phyloP scores from a whole-genome alignment of 2,113 vertebrate species.

The Pterophyllum scalare region DNA sequence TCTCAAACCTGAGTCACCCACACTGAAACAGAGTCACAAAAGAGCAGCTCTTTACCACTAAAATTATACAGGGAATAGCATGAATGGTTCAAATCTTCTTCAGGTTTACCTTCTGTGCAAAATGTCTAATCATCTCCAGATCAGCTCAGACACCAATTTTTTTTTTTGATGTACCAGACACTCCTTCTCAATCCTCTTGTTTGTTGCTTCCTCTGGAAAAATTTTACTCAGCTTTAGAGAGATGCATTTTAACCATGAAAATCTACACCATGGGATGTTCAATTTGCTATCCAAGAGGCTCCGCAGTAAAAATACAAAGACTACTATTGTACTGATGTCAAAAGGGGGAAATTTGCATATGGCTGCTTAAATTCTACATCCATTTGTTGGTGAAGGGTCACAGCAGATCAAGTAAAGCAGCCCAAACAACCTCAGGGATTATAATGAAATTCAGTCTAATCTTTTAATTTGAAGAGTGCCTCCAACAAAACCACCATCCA shows the following conservation, averaged over 20 bases:
- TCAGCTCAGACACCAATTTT: constrained; percentile 4
- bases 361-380: not conserved
- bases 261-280: not conserved
- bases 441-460: constrained; percentile 14
- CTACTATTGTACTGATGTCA: not conserved
- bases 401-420: not conserved
- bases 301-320: not conserved
- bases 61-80: not conserved
- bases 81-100: not conserved
- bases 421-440: not conserved
- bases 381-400: constrained; percentile 5
- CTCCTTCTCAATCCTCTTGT: not conserved
- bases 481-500: not conserved
- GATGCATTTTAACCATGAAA: constrained; percentile 6
- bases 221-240: constrained; percentile 12
- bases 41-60: not conserved
- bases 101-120: not conserved
- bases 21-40: constrained; percentile 5
- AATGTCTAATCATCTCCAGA: constrained; percentile 4
- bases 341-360: not conserved
- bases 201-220: not conserved
- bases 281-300: constrained; percentile 1
- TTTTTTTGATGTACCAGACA: constrained; percentile 13
- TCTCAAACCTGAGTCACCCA: constrained; percentile 15
- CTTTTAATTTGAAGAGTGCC: constrained; percentile 8